These are phyloP conservation scores for Pangasius larnaudii DNA, from an alignment of 2,797 vertebrate genomes.

Conservation along the genomic window DNA sequence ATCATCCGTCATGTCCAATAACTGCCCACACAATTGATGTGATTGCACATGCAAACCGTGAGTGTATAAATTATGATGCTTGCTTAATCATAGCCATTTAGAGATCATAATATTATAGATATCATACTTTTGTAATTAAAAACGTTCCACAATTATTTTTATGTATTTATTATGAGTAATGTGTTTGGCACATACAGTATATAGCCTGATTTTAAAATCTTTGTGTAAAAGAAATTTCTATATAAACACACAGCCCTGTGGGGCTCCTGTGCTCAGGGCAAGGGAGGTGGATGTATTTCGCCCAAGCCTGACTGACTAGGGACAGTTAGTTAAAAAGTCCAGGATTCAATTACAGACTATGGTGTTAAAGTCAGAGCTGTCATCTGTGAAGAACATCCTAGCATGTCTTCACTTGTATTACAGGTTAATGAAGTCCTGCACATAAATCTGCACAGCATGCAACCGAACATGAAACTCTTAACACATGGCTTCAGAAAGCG, in stretches of 20 bases:
- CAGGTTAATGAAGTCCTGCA: neutral
- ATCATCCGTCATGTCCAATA: neutral
- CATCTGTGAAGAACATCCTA: neutral
- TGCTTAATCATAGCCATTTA: neutral
- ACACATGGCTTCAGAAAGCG: neutral
- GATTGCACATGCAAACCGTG: neutral
- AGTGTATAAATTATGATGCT: neutral
- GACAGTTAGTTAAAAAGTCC: neutral
- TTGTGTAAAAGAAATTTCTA: neutral
- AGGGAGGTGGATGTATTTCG: neutral
- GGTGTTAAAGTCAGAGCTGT: neutral
- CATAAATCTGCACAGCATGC: neutral
- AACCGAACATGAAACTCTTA: neutral
- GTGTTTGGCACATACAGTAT: neutral
- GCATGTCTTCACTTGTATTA: neutral
- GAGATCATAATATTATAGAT: neutral
- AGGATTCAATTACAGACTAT: neutral
- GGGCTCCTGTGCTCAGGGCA: neutral
- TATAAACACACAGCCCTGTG: neutral
- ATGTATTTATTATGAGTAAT: neutral
- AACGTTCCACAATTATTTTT: neutral
- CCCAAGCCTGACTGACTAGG: neutral
- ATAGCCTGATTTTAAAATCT: neutral
- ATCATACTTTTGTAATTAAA: neutral
- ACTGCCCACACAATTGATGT: neutral